Conservation (phyloP, 2,888 invertebrate species). For the Tridacna crocea region DNA sequence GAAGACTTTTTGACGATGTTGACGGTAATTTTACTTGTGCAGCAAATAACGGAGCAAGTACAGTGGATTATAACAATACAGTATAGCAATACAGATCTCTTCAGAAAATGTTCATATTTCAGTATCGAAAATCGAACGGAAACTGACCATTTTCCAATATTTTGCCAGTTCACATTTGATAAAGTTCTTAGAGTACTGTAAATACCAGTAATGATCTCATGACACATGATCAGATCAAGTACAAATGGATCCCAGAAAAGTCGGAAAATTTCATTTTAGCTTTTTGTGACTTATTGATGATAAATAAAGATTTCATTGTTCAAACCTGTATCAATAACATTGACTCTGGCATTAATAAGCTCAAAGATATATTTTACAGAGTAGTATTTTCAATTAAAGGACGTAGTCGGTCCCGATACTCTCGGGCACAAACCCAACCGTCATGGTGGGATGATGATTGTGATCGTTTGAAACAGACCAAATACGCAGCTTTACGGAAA, state of each 20-base stretch:
- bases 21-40: background rate
- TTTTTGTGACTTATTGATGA: background rate
- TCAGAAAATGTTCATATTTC: background rate
- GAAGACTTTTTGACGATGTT: background rate
- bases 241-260: background rate
- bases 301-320: background rate
- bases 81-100: background rate
- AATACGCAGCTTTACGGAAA: background rate
- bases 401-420: background rate
- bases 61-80: background rate
- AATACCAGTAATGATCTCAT: background rate
- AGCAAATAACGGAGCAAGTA: background rate
- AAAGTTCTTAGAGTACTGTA: background rate
- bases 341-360: background rate
- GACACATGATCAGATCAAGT: background rate
- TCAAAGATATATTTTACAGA: background rate
- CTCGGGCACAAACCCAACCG: background rate
- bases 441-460: conserved; percentile 15
- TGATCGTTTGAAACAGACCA: background rate
- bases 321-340: background rate
- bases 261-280: background rate
- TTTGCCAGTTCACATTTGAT: background rate
- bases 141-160: background rate
- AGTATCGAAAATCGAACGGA: background rate
- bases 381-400: background rate